Evolutionary conservation across 2,797 vertebrate species (phyloP), one percentile per base, ranked within the genome.

Genomic region (Spea hammondii): DNA sequence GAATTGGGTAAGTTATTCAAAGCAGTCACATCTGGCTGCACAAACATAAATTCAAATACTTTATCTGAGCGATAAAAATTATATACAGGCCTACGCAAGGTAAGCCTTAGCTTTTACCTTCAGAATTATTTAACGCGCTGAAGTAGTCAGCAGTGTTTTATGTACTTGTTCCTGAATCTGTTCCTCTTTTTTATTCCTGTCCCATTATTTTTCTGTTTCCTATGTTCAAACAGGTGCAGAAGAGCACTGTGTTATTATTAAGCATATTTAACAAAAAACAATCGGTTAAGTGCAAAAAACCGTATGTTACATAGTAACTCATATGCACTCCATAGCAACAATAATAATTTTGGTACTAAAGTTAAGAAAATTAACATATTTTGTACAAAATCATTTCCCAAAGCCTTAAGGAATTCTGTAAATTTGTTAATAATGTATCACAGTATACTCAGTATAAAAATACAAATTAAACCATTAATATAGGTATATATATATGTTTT

Each of bases 101-200:
- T 13, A 72, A 71, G 65, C 46, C 46, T 59, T 51, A 32, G 73
- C 73, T 76, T 69, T 76, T 80, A 80, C 74, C 53, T 72, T 80
- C 67, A 76, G 57, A 66, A 71, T 76, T 76, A 76, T 76, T 80
- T 80, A 76, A 68, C 47, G 53, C 46, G 74, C 68, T 55, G 65
- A 76, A 51, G 64, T 59, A 72, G 79, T 76, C 74, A 76, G 51
- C 54, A 50, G 72, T 80, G 73, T 80, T 80, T 80, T 80, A 80
- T 80, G 79, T 76, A 67, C 73, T 80, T 80, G 73, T 80, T 80
- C 79, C 73, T 73, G 50, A 59, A 32, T 66, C 67, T 59, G 51
- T 55, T 13, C 60, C 45, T 67, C 60, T 53, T 17, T 53, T 71
- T 51, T 72, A 66, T 72, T n/a, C 47, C 44, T 67, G 79, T 50